Conservation (phyloP, 2,888 invertebrate species). For the Halictus quadricinctus region DNA sequence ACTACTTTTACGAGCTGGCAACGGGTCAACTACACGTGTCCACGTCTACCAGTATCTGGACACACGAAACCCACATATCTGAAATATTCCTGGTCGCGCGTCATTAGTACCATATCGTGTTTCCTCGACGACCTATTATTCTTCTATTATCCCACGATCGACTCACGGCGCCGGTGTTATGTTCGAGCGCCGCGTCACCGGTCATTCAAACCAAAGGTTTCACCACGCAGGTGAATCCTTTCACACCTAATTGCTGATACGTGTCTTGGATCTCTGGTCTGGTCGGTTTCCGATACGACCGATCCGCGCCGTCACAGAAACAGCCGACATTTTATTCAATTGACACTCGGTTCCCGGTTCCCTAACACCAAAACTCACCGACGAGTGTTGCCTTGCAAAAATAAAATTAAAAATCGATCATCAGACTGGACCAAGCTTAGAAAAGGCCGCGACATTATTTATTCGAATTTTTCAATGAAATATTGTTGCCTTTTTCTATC, state of each 20-base stretch:
- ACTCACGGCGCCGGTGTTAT: conserved; percentile 22
- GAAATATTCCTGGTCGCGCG: conserved; percentile 47
- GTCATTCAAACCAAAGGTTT: conserved; percentile 20
- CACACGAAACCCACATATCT: conserved; percentile 58
- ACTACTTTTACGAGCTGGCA: conserved; percentile 43
- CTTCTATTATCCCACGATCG: conserved; percentile 58
- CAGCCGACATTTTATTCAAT: neutral
- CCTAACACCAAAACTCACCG: neutral
- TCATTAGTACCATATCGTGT: conserved; percentile 58
- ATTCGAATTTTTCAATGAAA: neutral
- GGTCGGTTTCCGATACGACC: conserved; percentile 1
- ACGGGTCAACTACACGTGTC: conserved; percentile 42
- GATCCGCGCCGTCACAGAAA: neutral
- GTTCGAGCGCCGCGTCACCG: conserved; percentile 9
- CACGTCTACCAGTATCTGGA: conserved; percentile 47
- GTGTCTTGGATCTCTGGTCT: conserved; percentile 12
- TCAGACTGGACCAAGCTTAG: neutral
- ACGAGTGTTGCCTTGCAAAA: neutral
- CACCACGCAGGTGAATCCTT: conserved; percentile 35
- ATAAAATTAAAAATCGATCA: neutral
- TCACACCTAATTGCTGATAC: conserved; percentile 48
- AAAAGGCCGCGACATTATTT: neutral
- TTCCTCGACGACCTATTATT: conserved; percentile 54
- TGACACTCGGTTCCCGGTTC: neutral
- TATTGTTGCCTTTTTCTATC: neutral